Evolutionary conservation across 2,113 vertebrate species (phyloP).

Genomic region (Meriones unguiculatus): DNA sequence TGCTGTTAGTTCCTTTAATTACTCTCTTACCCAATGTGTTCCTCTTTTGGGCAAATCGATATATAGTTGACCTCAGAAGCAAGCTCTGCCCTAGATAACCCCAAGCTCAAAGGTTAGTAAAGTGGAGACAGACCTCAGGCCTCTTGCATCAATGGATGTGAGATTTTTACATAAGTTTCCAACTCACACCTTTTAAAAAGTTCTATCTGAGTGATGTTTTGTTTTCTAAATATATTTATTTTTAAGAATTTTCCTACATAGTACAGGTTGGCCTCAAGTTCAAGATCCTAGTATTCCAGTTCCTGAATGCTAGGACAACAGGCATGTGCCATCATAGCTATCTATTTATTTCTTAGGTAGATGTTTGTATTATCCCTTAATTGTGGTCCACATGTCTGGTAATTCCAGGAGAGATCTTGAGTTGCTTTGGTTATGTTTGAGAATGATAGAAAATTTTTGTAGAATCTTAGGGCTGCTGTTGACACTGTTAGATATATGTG

Average conservation of each 20-base stretch:
- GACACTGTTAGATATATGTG: neutral
- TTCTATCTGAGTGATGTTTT: neutral
- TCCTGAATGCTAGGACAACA: neutral
- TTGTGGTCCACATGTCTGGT: neutral
- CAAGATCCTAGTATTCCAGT: neutral
- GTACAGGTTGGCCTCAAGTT: neutral
- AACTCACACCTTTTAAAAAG: neutral
- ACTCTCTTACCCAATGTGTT: neutral
- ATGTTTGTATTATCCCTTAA: neutral
- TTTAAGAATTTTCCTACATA: neutral
- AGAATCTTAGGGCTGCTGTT: neutral
- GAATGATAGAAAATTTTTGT: neutral
- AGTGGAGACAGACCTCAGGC: neutral
- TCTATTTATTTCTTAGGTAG: neutral
- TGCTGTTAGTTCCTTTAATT: neutral
- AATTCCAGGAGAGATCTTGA: neutral
- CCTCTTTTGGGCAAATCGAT: neutral
- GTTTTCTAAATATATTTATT: neutral
- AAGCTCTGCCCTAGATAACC: too few relatives aligned
- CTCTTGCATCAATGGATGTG: neutral
- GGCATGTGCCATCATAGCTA: neutral
- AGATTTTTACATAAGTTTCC: neutral
- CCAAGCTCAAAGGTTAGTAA: neutral
- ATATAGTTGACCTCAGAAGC: neutral
- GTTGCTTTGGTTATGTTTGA: neutral